Evolutionary conservation across 1,140 invertebrate species (phyloP), one percentile per base, ranked within the genome.

Genomic region (Philaenus spumarius): DNA sequence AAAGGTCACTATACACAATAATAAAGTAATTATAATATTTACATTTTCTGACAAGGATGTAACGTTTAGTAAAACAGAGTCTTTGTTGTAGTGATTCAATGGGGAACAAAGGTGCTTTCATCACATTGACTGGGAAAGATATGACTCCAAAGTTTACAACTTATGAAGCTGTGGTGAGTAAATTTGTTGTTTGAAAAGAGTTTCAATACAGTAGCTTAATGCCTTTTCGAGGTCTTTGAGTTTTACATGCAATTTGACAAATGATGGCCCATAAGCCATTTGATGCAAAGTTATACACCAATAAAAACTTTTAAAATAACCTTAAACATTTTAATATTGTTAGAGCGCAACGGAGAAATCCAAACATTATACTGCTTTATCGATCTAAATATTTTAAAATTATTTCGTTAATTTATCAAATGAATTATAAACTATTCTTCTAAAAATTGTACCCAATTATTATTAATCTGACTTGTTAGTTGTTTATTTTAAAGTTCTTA

Each of bases 71-170:
- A n/a, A n/a, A n/a, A n/a, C n/a, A n/a, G n/a, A n/a, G n/a, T 22
- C 43, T 45, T 46, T 19, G 19, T 82, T 82, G 50, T 73, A 95
- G 94, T 85, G 97, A 99, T 86, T 91, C 91, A 46, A 97, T 98
- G 90, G 94, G 93, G 67, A 99, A 99, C 76, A 87, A 90, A 76
- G 97, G 96, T 71, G 95, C 97, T 67, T 98, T 95, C 75, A 97
- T 99, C 68, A 96, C 84, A 60, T 81, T 98, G 67, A 93, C 84
- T 55, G 97, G 95, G 54, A 90, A 92, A 72, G 83, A 91, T 69
- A 83, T 97, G 75, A 85, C 81, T 69, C 97, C 96, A 35, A 84
- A 93, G 63, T 97, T 88, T 77, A 92, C 85, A 47, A 86, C 89
- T 14, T 99, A 96, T 73, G 85, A 89, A 73, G 93, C 93, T 69